These are phyloP conservation scores for Malacosoma neustria DNA, from an alignment of 2,888 invertebrate genomes.

Conservation along the genomic window DNA sequence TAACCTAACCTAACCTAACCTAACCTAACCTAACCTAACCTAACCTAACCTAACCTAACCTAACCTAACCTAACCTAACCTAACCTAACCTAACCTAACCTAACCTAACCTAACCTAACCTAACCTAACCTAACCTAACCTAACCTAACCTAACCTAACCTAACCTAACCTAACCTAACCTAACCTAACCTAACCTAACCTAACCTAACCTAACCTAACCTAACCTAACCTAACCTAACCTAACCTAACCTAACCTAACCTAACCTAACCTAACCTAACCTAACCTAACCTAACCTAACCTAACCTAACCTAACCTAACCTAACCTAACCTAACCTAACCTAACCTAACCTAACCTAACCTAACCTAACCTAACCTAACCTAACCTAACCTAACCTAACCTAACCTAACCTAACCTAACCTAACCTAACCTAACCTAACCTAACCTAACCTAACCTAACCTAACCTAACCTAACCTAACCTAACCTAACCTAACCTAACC, in stretches of 20 bases:
- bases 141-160: slow-evolving; percentile 11
- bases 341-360: slow-evolving; percentile 10
- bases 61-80: slow-evolving; percentile 11
- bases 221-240: slow-evolving; percentile 8
- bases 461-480: slow-evolving; percentile 5
- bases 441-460: slow-evolving; percentile 5
- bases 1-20: slow-evolving; percentile 12
- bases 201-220: slow-evolving; percentile 4
- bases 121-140: slow-evolving; percentile 11
- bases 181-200: slow-evolving; percentile 12
- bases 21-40: slow-evolving; percentile 11
- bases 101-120: slow-evolving; percentile 13
- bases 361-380: slow-evolving; percentile 6
- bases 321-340: slow-evolving; percentile 4
- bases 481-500: slow-evolving; percentile 5
- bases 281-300: slow-evolving; percentile 8
- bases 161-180: slow-evolving; percentile 15
- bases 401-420: slow-evolving; percentile 6
- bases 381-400: slow-evolving; percentile 4
- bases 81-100: slow-evolving; percentile 15
- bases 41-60: slow-evolving; percentile 11
- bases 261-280: slow-evolving; percentile 9
- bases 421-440: slow-evolving; percentile 6
- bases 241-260: slow-evolving; percentile 9
- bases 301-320: slow-evolving; percentile 5